Evolutionary conservation across 2,888 invertebrate species (phyloP).

Genomic region (Nomada lathburiana): DNA sequence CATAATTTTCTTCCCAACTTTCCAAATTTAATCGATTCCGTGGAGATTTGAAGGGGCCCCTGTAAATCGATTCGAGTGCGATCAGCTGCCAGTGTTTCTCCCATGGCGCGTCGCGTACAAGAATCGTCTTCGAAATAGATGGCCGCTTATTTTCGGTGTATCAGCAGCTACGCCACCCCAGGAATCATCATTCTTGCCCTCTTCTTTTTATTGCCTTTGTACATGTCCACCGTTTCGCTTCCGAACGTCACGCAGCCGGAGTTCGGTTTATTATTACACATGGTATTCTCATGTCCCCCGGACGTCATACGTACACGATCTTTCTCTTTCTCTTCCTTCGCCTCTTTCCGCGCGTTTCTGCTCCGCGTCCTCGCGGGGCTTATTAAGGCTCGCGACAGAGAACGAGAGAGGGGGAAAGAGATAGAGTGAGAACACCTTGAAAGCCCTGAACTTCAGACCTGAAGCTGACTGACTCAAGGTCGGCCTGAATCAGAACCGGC

Average conservation of each 20-base stretch:
- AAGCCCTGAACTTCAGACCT: conserved; percentile 72
- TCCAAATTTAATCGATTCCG: too few relatives aligned
- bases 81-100: conserved; percentile 43
- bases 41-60: too few relatives aligned
- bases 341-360: neutral
- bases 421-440: conserved; percentile 55
- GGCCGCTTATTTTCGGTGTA: conserved; percentile 64
- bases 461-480: conserved; percentile 72
- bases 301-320: conserved; percentile 12
- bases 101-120: conserved; percentile 32
- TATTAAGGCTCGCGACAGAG: conserved; percentile 62
- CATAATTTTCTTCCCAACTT: too few relatives aligned
- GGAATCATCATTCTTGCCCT: conserved; percentile 22
- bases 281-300: conserved; percentile 44
- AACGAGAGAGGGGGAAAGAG: too few relatives aligned
- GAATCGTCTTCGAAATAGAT: conserved; percentile 59
- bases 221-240: conserved; percentile 36
- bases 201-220: conserved; percentile 53
- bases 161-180: conserved; percentile 28
- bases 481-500: conserved; percentile 70
- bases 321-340: conserved; percentile 9
- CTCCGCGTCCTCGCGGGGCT: conserved; percentile 37
- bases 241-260: conserved; percentile 44
- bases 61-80: too few relatives aligned
- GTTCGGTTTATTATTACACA: conserved; percentile 70